Percentiles rank a stretch among this genome's conserved stretches.
Evolutionary conservation across 2,113 vertebrate genomes (phyloP).

Genomic region (Barbus barbus): DNA sequence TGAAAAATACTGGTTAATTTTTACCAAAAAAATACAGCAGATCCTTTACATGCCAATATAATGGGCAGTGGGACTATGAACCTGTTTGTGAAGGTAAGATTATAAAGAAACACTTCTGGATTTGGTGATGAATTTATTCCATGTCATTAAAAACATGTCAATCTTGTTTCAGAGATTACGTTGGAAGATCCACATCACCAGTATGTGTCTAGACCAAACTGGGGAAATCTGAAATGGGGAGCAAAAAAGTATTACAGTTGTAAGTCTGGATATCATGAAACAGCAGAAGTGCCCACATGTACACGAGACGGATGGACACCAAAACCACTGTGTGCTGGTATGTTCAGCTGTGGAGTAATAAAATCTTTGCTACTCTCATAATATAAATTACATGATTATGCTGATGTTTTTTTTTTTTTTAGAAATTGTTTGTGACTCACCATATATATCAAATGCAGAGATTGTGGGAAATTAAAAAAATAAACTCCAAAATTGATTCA

Average conservation of each 20-base stretch:
- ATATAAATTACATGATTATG: too few species aligned
- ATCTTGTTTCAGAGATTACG: not conserved
- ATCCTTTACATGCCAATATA: not conserved
- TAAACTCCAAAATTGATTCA: not conserved
- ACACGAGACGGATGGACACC: constrained; percentile 11
- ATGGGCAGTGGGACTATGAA: not conserved
- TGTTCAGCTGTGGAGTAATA: not conserved
- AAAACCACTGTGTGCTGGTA: constrained; percentile 9
- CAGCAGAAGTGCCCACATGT: not conserved
- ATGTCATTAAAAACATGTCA: rapidly evolving
- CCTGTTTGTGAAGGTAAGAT: constrained; percentile 5
- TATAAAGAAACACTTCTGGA: not conserved
- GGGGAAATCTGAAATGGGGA: not conserved
- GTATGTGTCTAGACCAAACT: not conserved
- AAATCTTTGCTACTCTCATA: too few species aligned
- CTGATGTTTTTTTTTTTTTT: not conserved
- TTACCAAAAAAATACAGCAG: not conserved
- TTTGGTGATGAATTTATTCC: not conserved
- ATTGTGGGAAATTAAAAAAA: not conserved
- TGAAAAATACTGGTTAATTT: rapidly evolving
- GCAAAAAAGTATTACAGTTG: rapidly evolving
- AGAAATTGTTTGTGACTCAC: not conserved
- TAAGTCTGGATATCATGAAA: not conserved
- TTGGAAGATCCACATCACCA: not conserved
- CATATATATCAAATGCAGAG: not conserved